Evolutionary conservation across 2,888 invertebrate species (phyloP).

Genomic region (Parnassius orleans): DNA sequence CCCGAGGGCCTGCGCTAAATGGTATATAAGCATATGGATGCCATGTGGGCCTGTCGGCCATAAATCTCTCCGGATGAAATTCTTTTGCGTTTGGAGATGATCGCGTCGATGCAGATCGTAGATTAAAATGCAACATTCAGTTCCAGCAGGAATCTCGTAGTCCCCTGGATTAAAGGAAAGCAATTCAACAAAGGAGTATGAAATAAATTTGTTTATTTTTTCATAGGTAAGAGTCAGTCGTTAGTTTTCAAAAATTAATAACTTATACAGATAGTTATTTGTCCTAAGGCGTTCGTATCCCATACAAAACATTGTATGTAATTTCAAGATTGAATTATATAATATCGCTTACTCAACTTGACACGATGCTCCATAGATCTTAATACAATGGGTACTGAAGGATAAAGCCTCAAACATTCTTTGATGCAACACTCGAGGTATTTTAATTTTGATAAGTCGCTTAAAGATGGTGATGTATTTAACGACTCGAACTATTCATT

Average conservation of each 20-base stretch:
- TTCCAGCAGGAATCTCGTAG: slow-evolving; percentile 28
- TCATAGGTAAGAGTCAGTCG: no score
- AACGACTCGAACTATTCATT: slow-evolving; percentile 7
- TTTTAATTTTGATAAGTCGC: slow-evolving; percentile 81
- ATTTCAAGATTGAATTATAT: no score
- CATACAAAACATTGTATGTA: no score
- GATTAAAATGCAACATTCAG: slow-evolving; percentile 30
- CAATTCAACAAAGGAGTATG: no score
- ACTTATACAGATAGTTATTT: no score
- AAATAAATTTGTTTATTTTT: no score
- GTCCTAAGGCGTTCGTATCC: no score
- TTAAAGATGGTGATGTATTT: slow-evolving; percentile 41
- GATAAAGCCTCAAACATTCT: slow-evolving; percentile 82
- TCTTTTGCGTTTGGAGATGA: slow-evolving; percentile 63
- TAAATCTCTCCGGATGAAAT: slow-evolving; percentile 75
- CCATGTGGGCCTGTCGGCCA: slow-evolving; percentile 53
- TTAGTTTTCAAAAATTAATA: no score
- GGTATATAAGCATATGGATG: slow-evolving; percentile 66
- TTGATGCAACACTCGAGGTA: slow-evolving; percentile 86
- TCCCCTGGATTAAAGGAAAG: slow-evolving; percentile 20
- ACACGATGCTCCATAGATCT: slow-evolving; percentile 23
- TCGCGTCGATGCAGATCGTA: slow-evolving; percentile 61
- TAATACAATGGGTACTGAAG: slow-evolving; percentile 22
- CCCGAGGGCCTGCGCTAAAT: slow-evolving; percentile 84
- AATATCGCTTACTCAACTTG: slow-evolving; percentile 25